A percentile compares a stretch with the other conserved stretches of the same genome.
Conservation (phyloP, 2,797 vertebrate species). For the Gallinago stenura region DNA sequence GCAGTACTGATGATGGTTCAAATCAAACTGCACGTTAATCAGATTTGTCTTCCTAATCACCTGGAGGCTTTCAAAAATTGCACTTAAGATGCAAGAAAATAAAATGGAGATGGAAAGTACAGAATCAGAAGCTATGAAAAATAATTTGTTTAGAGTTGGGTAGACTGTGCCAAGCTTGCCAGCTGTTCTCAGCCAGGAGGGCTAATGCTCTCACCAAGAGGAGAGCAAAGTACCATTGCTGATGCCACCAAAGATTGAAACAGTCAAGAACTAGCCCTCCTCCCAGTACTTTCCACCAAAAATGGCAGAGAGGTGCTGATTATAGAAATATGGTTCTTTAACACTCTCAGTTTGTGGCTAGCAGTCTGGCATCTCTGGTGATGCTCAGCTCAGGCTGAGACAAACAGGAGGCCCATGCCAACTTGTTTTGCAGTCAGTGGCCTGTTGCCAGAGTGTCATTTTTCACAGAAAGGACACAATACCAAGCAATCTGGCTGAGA, state of each 20-base stretch:
- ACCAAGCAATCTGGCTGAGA: constrained; percentile 62
- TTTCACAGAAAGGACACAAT: constrained; percentile 72
- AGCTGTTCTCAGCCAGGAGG: background rate
- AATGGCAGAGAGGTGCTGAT: background rate
- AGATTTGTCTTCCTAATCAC: background rate
- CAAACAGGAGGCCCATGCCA: constrained; percentile 56
- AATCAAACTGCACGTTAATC: background rate
- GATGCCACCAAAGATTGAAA: background rate
- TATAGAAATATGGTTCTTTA: background rate
- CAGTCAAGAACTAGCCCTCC: background rate
- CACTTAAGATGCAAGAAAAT: background rate
- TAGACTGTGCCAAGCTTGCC: background rate
- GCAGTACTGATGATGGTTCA: background rate
- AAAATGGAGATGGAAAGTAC: background rate
- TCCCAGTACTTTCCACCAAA: background rate
- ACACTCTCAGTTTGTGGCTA: constrained; percentile 30
- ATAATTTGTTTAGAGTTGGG: background rate
- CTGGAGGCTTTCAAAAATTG: background rate
- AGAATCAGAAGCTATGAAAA: background rate
- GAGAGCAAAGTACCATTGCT: background rate
- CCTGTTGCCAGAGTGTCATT: constrained; percentile 71
- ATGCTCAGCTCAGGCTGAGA: constrained; percentile 44
- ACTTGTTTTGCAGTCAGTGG: constrained; percentile 62
- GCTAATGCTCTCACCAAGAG: background rate
- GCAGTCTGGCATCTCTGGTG: constrained; percentile 48